Conservation (phyloP, 2,113 vertebrate genomes). For the Fukomys damarensis region DNA sequence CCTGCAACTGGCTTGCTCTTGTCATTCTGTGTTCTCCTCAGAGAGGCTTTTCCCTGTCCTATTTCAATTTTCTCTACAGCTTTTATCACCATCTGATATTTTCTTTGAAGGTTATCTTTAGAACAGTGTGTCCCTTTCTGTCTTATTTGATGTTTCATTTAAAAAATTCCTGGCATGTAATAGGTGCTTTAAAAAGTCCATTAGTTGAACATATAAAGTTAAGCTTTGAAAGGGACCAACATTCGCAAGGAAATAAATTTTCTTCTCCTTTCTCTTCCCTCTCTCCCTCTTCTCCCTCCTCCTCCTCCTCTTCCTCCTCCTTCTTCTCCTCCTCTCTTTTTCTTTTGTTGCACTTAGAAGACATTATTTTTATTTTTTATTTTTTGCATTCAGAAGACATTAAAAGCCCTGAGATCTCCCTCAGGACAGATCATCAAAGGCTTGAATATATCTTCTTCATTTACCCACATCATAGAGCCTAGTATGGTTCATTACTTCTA, state of each 20-base stretch:
- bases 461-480: neutral
- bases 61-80: conserved; percentile 20
- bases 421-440: neutral
- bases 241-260: neutral
- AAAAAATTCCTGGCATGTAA: neutral
- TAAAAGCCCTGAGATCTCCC: neutral
- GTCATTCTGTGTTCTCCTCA: neutral
- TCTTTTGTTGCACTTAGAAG: conserved; percentile 7
- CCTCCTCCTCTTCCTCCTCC: neutral
- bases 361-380: neutral
- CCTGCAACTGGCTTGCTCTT: neutral
- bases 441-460: neutral
- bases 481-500: neutral
- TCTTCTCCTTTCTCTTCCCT: neutral
- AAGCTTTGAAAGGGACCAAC: conserved; percentile 6
- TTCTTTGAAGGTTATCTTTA: conserved; percentile 43
- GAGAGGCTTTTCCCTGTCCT: neutral
- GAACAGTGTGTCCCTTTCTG: neutral
- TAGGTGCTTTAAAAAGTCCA: neutral
- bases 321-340: neutral
- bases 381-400: neutral
- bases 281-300: neutral
- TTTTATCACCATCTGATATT: conserved; percentile 20
- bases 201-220: neutral
- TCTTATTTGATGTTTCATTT: neutral